Evolutionary conservation across 35 echinoderm and acorn worm genomes (phyloP).

Genomic region (Eucidaris tribuloides): DNA sequence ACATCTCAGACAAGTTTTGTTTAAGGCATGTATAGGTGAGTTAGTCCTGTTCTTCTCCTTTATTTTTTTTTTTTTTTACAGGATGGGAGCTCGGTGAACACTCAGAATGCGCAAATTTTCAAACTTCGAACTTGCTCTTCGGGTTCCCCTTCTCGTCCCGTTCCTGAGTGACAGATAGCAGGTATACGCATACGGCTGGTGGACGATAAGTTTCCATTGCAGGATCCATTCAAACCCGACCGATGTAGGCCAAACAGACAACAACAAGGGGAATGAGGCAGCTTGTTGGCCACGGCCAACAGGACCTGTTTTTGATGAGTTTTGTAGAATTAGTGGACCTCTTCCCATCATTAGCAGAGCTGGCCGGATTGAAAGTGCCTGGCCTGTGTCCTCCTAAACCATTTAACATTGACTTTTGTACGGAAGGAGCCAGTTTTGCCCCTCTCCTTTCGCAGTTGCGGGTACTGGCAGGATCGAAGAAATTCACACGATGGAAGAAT

Average conservation of each 20-base stretch:
- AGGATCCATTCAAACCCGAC: constrained; percentile 23
- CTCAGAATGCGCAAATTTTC: constrained; percentile 78
- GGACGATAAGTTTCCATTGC: constrained; percentile 45
- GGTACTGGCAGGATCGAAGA: not conserved
- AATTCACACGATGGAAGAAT: constrained; percentile 59
- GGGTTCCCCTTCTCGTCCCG: constrained; percentile 80
- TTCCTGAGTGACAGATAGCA: constrained; percentile 79
- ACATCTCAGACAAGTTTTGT: no score
- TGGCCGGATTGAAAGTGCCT: constrained; percentile 56
- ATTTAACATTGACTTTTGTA: constrained; percentile 55
- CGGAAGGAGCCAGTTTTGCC: constrained; percentile 72
- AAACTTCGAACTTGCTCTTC: constrained; percentile 75
- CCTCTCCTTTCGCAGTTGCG: constrained; percentile 48
- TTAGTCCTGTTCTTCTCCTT: no score
- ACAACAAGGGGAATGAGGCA: not conserved
- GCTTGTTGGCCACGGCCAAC: not conserved
- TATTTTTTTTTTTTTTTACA: not conserved
- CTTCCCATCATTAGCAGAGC: constrained; percentile 68
- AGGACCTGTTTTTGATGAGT: constrained; percentile 2
- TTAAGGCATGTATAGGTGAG: no score
- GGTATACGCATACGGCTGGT: not conserved
- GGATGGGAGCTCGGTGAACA: constrained; percentile 98
- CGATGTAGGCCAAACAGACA: not conserved
- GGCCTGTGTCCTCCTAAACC: constrained; percentile 54
- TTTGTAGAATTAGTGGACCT: constrained; percentile 84